phyloP scores from a whole-genome alignment of 2,113 vertebrate genomes.

The Petaurus breviceps region DNA sequence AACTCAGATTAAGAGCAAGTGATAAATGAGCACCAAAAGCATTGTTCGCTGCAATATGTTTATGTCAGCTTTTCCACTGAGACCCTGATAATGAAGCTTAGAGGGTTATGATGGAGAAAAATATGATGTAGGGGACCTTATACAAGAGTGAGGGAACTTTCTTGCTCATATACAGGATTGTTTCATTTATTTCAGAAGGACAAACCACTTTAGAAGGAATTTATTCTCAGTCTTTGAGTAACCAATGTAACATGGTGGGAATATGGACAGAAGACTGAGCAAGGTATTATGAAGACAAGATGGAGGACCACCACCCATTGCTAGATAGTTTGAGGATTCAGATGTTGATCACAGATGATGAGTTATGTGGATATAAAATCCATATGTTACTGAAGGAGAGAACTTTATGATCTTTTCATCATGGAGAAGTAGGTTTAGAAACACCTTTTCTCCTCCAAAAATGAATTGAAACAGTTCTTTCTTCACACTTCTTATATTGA shows the following conservation, averaged over 20 bases:
- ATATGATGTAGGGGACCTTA: constrained; percentile 91
- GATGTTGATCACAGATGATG: constrained; percentile 91
- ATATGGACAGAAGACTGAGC: constrained; percentile 87
- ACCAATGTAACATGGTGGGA: constrained; percentile 93
- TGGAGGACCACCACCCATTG: constrained; percentile 84
- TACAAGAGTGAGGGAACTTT: constrained; percentile 86
- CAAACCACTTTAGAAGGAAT: constrained; percentile 93
- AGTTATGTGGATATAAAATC: constrained; percentile 56
- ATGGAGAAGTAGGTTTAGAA: constrained; percentile 57
- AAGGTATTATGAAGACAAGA: constrained; percentile 86
- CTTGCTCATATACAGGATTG: constrained; percentile 91
- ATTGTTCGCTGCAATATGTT: constrained; percentile 94
- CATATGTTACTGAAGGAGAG: constrained; percentile 56
- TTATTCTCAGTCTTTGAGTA: constrained; percentile 88
- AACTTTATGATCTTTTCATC: constrained; percentile 67
- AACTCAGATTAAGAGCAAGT: not conserved
- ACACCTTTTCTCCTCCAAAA: constrained; percentile 66
- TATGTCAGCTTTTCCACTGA: constrained; percentile 93
- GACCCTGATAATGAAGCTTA: constrained; percentile 90
- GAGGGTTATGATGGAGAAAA: constrained; percentile 93
- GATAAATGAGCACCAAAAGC: constrained; percentile 69
- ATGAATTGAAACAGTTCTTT: constrained; percentile 65
- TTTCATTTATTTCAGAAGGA: constrained; percentile 88
- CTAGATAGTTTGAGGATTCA: constrained; percentile 93
- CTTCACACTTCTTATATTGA: constrained; percentile 57